Conservation (phyloP, 2,113 vertebrate species). For the Rattus rattus region DNA sequence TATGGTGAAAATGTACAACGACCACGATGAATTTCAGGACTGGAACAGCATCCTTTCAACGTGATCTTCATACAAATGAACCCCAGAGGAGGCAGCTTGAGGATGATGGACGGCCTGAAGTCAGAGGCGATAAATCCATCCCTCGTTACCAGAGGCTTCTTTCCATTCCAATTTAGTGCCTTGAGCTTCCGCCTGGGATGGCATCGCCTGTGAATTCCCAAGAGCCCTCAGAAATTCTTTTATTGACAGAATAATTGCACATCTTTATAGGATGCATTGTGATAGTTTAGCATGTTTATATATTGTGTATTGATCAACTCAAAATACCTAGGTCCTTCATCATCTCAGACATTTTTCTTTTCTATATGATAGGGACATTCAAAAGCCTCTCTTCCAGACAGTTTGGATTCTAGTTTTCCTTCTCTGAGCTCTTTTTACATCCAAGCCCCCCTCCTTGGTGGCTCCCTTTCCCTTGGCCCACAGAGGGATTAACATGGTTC, state of each 20-base stretch:
- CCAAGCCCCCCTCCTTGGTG: not conserved
- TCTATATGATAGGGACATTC: not conserved
- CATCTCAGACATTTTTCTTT: not conserved
- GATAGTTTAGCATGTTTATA: not conserved
- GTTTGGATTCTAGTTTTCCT: not conserved
- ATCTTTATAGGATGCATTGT: not conserved
- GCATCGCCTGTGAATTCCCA: not conserved
- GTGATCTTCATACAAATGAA: conserved; percentile 1
- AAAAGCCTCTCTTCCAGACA: not conserved
- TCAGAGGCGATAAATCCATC: not conserved
- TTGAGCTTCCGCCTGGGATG: not conserved
- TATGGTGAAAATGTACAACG: not conserved
- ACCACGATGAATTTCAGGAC: conserved; percentile 17
- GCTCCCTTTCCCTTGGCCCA: not conserved
- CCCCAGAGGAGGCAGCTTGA: not conserved
- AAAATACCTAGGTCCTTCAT: not conserved
- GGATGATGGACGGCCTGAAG: not conserved
- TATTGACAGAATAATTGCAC: not conserved
- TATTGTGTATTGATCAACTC: not conserved
- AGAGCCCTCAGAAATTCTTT: not conserved
- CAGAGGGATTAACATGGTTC: too few relatives aligned
- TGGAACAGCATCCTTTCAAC: not conserved
- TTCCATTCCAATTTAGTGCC: not conserved
- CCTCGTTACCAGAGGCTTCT: not conserved
- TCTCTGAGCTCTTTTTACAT: conserved; percentile 16